Evolutionary conservation across 2,113 vertebrate species (phyloP).

Genomic region (Lepus americanus): DNA sequence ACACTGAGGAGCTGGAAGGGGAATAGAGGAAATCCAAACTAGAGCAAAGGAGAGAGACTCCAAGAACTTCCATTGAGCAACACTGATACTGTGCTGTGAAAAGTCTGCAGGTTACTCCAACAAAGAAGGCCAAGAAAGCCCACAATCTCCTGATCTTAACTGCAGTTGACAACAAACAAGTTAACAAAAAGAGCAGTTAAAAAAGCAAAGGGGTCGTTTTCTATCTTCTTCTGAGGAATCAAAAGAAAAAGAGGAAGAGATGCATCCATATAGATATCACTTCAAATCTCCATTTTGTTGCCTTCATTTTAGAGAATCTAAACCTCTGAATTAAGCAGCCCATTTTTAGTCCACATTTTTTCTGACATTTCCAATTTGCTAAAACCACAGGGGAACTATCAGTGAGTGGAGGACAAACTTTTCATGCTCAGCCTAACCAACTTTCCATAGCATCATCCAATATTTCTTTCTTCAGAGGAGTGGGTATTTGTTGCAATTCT

Average conservation of each 20-base stretch:
- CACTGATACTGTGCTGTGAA: neutral
- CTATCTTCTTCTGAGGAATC: neutral
- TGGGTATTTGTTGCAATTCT: neutral
- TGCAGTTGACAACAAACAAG: neutral
- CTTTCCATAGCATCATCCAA: constrained; percentile 20
- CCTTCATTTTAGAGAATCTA: constrained; percentile 36
- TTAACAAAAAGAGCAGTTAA: neutral
- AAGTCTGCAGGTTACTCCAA: neutral
- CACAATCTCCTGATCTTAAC: neutral
- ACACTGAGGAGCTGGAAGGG: neutral
- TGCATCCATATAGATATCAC: neutral
- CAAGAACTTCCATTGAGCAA: neutral
- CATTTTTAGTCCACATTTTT: constrained; percentile 46
- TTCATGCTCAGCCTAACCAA: constrained; percentile 28
- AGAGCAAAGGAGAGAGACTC: too few species aligned
- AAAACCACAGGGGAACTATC: constrained; percentile 15
- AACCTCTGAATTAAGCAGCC: neutral
- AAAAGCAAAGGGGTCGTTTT: neutral
- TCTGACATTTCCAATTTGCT: constrained; percentile 19
- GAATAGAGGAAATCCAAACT: neutral
- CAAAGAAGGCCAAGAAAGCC: neutral
- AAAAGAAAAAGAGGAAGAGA: neutral
- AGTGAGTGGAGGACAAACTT: neutral
- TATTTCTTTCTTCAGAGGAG: constrained; percentile 16
- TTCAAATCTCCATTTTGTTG: constrained; percentile 54